Percentiles rank a stretch among this genome's conserved stretches.
phyloP scores from a whole-genome alignment of 2,113 vertebrate genomes.

The Lipotes vexillifer region DNA sequence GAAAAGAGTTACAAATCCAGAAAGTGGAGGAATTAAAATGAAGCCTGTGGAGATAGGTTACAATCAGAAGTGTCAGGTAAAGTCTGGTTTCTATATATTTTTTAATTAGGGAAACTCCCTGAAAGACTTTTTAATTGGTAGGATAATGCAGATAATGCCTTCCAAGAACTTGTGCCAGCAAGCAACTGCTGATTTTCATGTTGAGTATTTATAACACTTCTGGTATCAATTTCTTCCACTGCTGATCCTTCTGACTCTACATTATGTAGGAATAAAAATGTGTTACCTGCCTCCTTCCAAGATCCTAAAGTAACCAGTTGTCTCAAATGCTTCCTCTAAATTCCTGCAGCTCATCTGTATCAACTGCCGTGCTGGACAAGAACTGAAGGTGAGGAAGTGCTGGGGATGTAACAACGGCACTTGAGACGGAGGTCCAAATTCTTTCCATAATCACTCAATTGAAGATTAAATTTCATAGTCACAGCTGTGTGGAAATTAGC shows the following conservation, averaged over 20 bases:
- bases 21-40: not conserved
- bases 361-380: accelerated
- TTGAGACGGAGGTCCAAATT: not conserved
- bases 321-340: not conserved
- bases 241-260: not conserved
- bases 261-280: not conserved
- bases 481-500: not conserved
- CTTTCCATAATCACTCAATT: too few species aligned
- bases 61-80: not conserved
- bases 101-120: not conserved
- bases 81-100: not conserved
- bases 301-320: not conserved
- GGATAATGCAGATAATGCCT: not conserved
- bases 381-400: not conserved
- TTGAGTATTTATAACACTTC: not conserved
- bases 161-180: not conserved
- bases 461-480: not conserved
- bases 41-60: not conserved
- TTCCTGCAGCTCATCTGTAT: not conserved
- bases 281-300: not conserved
- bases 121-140: not conserved
- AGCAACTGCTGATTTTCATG: not conserved
- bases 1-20: not conserved
- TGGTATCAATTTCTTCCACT: not conserved
- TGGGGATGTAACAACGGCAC: not conserved